Evolutionary conservation across 2,888 invertebrate genomes (phyloP), one percentile per base, ranked within the genome.

Genomic region (Andricus curvator): DNA sequence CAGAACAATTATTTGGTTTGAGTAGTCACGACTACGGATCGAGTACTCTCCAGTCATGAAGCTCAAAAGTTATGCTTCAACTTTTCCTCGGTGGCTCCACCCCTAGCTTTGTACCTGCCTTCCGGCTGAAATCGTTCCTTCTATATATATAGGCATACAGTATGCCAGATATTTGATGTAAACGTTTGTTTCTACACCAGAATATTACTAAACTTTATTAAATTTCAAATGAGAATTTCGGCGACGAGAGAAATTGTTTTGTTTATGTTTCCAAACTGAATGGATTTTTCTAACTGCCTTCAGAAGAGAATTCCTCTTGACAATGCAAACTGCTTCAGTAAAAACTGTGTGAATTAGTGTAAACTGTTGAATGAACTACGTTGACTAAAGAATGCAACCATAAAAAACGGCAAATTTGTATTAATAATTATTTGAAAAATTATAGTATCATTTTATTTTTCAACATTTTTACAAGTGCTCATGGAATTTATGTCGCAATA

Each of bases 1-100:
- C 51, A 74, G 74, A 74, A 74, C 74, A 74, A 74, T 74, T 74
- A 74, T 74, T 74, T 74, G 74, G 56, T 74, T 74, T 56, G 56
- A 74, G 70, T 70, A 70, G 74, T 74, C 56, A 74, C 74, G 33
- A 56, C 56, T 74, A 17, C 51, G n/a, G 33, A 74, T 56, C 74
- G 33, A 74, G 74, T 51, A 56, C 74, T 74, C 56, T 74, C 51
- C 74, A 56, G 74, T 74, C 74, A 74, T 74, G 74, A 74, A 74
- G 74, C 74, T 33, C 25, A 51, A 74, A 74, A 74, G 74, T 74
- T 74, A 74, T 74, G 56, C 33, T 74, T 70, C 33, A 74, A 74
- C 74, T 74, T 74, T 74, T 74, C 74, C 74, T 51, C 56, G 33
- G 51, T 62, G 25, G 25, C 74, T 56, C 15, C 20, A 41, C 41